Evolutionary conservation across 2,888 invertebrate genomes (phyloP), one percentile per base, ranked within the genome.

Genomic region (Dyspetes luteomarginatus): DNA sequence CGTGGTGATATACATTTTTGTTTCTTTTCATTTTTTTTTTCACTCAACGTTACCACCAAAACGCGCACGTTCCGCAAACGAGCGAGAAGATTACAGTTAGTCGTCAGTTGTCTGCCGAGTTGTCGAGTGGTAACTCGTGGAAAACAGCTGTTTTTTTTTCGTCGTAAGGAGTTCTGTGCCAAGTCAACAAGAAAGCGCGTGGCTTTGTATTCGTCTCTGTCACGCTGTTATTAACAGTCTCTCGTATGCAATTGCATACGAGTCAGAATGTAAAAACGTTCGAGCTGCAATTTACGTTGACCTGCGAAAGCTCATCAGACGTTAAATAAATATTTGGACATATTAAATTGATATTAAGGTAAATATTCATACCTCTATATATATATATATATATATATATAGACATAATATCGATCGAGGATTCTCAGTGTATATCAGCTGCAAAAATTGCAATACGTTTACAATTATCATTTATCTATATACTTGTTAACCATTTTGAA

Each of bases 61-160:
- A 56, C 22, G 28, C 71, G 58, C 45, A 64, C 36, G 43, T 41
- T 65, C 58, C 28, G 19, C n/a, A 30, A n/a, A 24, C 7, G 12
- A 22, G 58, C 26, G 52, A 60, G 26, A 58, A 30, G 68, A 52
- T 74, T 36, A 36, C 79, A 82, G 81, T 83, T 82, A 78, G 58
- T 56, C 45, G 62, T n/a, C 65, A 80, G 82, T 82, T 78, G 80
- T 84, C 82, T 76, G 78, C 73, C 72, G 81, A 82, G 71, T 82
- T 75, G 84, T 80, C 82, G 79, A 55, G 24, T 52, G 17, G 50
- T 50, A 2, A 24, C 9, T 55, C n/a, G 30, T 2, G 22, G 4
- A 2, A 24, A 50, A 60, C 48, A 72, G 69, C 43, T 68, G 62
- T 55, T 64, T 48, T 48, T 48, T 7, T 7, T 17, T 5, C 48